Percentiles rank a stretch among this genome's conserved stretches.
Evolutionary conservation across 2,797 vertebrate species (phyloP).

Genomic region (Sciurus vulgaris): DNA sequence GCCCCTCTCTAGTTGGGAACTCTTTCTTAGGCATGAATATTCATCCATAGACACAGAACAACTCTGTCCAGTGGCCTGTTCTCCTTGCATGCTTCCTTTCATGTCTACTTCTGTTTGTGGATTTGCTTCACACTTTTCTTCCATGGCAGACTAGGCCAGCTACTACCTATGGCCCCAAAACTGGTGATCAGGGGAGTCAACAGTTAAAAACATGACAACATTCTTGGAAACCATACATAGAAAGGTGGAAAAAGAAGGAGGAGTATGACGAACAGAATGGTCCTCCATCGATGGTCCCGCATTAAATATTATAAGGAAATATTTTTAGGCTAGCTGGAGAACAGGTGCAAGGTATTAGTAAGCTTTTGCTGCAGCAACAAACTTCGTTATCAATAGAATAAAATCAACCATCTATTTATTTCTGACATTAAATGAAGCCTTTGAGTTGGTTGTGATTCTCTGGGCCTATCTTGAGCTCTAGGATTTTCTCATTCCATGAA

Average conservation of each 20-base stretch:
- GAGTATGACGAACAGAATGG: not conserved
- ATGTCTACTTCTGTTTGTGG: not conserved
- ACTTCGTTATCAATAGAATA: not conserved
- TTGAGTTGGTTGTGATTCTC: not conserved
- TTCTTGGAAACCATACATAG: not conserved
- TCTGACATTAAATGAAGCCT: not conserved
- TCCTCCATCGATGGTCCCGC: not conserved
- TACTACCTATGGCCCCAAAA: not conserved
- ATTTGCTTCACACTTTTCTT: not conserved
- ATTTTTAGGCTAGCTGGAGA: not conserved
- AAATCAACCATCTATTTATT: not conserved
- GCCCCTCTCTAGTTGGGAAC: not conserved
- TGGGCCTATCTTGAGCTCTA: not conserved
- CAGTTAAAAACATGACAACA: not conserved
- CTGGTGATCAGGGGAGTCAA: not conserved
- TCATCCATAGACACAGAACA: not conserved
- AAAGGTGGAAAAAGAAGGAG: too few species aligned
- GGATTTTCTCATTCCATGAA: not conserved
- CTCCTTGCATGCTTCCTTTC: not conserved
- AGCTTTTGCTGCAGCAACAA: constrained; percentile 17
- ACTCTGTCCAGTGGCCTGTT: not conserved
- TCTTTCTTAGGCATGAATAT: not conserved
- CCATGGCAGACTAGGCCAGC: not conserved
- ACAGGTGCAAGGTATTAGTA: not conserved
- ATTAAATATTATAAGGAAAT: not conserved